These are phyloP conservation scores for Eupithecia vulgata DNA, from an alignment of 2,888 invertebrate species.

Conservation along the genomic window DNA sequence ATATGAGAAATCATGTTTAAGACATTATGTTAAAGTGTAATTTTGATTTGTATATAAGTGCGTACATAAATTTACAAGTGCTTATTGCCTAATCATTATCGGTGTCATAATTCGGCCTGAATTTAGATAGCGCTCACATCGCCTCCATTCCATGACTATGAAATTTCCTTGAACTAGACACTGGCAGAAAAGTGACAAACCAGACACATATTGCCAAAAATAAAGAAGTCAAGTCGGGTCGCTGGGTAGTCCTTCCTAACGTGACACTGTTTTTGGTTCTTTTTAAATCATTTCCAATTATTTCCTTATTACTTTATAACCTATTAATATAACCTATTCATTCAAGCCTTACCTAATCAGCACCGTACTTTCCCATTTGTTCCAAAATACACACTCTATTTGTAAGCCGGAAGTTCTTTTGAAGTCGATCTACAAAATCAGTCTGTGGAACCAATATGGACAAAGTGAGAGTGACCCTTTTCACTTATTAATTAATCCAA, in stretches of 20 bases:
- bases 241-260: background rate
- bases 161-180: too few relatives aligned
- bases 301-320: background rate
- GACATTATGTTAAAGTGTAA: too few relatives aligned
- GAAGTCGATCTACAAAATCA: constrained; percentile 27
- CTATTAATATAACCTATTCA: background rate
- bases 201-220: too few relatives aligned
- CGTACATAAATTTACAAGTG: too few relatives aligned
- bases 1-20: too few relatives aligned
- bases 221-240: too few relatives aligned
- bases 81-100: too few relatives aligned
- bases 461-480: constrained; percentile 75
- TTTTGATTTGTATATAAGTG: too few relatives aligned
- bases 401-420: constrained; percentile 6
- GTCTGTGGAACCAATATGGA: constrained; percentile 64
- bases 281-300: background rate
- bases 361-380: background rate
- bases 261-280: background rate
- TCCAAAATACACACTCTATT: background rate
- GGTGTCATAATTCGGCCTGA: too few relatives aligned
- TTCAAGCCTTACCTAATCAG: background rate
- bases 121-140: too few relatives aligned
- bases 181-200: too few relatives aligned
- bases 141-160: too few relatives aligned
- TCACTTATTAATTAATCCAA: constrained; percentile 79